phyloP scores from a whole-genome alignment of 2,797 vertebrate species.

The Pitangus sulphuratus region DNA sequence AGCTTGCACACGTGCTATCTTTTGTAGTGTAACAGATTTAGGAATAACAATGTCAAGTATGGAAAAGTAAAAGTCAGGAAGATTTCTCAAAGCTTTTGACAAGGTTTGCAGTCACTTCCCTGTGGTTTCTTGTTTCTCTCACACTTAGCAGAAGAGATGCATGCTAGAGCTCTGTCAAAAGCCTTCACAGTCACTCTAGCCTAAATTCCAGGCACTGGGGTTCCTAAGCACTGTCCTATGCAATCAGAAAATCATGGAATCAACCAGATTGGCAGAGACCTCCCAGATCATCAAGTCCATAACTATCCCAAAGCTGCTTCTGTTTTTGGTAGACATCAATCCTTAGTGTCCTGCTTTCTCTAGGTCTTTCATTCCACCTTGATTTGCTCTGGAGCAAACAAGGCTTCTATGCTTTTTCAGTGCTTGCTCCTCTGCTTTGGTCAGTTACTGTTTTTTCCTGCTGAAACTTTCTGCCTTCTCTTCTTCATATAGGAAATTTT shows the following conservation, averaged over 20 bases:
- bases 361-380: background rate
- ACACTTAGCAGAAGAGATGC: background rate
- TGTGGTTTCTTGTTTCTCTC: constrained; percentile 8
- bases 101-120: background rate
- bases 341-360: background rate
- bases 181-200: background rate
- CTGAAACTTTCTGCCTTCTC: background rate
- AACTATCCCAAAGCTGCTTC: background rate
- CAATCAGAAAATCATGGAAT: background rate
- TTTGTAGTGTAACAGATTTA: background rate
- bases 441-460: background rate
- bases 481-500: background rate
- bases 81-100: constrained; percentile 31
- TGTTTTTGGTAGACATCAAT: background rate
- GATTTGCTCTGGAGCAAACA: background rate
- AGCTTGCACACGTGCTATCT: background rate
- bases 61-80: constrained; percentile 6
- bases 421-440: background rate
- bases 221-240: background rate
- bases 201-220: background rate
- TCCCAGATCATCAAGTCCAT: background rate
- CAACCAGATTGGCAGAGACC: too few relatives aligned
- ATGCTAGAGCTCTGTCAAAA: background rate
- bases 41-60: background rate
- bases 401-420: background rate